Base-by-base conservation (phyloP, 2,888 invertebrate genomes). In the Acanthacorydalis orientalis region DNA sequence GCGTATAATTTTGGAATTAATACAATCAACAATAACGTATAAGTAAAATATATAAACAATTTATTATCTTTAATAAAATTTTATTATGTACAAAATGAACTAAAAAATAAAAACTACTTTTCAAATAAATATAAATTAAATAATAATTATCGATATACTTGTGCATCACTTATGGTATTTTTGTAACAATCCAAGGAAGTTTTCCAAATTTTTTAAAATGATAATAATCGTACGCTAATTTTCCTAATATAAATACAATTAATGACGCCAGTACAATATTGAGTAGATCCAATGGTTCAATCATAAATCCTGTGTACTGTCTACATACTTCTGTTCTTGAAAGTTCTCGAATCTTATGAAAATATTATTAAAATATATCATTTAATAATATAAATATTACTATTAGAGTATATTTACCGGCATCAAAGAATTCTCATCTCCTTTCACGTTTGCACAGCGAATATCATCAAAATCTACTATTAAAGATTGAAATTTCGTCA, bases 401-500 rank as follows among this genome's bases (percentile, higher is more conserved):
- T 40, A 14, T 40, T 40, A 2, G 8, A 35, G 7, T 4, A 7
- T 9, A 55, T 60, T 61, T 64, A 81, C 82, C 68, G 75, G 74
- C 50, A 70, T 68, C 23, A 72, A 60, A 0, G 78, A 77, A 54
- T 77, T 77, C 49, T 75, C 74, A 59, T 78, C 77, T 43, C 76
- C 75, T 38, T 73, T 72, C 0, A 70, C 68, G 48, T 71, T 69
- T 1, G 78, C 73, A 58, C 89, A 89, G 53, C 72, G 74, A 33
- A 89, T 77, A 54, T 86, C 80, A 15, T 69, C 61, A 2, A 79
- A 64, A 57, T 89, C 87, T 48, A 72, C 69, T 50, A 88, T 76
- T 48, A 86, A 74, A 15, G 71, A 68, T 51, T 77, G 72, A 60
- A 86, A 85, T 58, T 80, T 81, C 53, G 75, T 69, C 10, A 82